phyloP scores from a whole-genome alignment of 2,797 vertebrate genomes.

The Halcyon smyrnensis region DNA sequence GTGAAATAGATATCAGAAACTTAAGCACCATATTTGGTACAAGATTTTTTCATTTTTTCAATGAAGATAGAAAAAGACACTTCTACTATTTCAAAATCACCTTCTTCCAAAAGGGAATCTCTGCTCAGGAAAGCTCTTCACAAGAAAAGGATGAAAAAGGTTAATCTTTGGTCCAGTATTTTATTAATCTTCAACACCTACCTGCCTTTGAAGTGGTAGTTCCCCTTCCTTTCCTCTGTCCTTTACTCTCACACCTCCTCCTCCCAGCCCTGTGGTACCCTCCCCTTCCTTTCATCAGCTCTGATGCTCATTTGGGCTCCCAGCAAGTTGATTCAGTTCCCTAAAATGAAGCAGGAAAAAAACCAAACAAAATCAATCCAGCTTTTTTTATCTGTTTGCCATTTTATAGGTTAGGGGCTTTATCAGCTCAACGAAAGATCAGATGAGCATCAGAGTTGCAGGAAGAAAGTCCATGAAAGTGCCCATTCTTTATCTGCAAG shows the following conservation, averaged over 20 bases:
- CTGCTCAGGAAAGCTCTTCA: neutral
- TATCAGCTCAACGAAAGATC: neutral
- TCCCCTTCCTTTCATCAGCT: neutral
- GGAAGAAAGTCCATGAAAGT: neutral
- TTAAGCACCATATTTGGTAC: neutral
- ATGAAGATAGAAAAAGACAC: neutral
- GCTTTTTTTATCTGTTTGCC: neutral
- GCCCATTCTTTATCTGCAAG: neutral
- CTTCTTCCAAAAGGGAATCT: neutral
- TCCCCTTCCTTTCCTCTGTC: neutral
- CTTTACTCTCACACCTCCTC: neutral
- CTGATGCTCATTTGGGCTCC: neutral
- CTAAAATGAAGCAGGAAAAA: neutral
- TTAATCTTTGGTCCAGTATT: neutral
- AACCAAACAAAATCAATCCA: neutral
- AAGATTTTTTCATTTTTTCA: neutral
- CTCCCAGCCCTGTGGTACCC: neutral
- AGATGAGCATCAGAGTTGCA: neutral
- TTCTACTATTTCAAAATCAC: neutral
- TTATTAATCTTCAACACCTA: neutral
- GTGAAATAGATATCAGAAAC: neutral
- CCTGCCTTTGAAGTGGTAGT: neutral
- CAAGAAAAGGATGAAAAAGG: neutral
- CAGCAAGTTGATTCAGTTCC: neutral
- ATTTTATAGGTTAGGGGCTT: neutral